Base-by-base conservation (phyloP, 53 echinoderm and acorn worm species). In the Glandiceps talaboti region DNA sequence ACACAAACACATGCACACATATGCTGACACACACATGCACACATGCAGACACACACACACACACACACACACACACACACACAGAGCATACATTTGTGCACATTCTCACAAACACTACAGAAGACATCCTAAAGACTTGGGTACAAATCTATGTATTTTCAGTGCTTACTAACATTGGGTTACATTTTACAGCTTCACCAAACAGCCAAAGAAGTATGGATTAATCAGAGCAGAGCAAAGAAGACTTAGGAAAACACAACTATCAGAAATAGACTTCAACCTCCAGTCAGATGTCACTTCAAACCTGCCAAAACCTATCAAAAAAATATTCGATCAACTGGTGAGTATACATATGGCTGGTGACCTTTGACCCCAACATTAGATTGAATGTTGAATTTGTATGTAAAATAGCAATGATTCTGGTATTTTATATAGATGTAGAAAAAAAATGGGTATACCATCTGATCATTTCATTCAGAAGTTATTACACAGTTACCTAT, bases 161-260 rank as follows among this genome's bases (percentile, higher is more conserved):
- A 6, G 29, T 83, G 75, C 29, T 28, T 76, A 30, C 29, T 1
- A 29, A n/a, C n/a, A n/a, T n/a, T n/a, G n/a, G n/a, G n/a, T 83
- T 29, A 20, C 75, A 14, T 28, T 33, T 73, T 74, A 25, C 78
- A 96, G 97, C 32, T 96, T 96, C 79, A 76, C 85, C 26, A 90
- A 82, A 33, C 74, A 82, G 31, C 85, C 83, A 29, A 87, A 85
- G 80, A 96, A 96, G 80, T 91, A 93, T 81, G 85, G 87, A 30
- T 33, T 96, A 74, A 85, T 91, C 1, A 75, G 74, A 64, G 80
- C 76, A 33, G 73, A 87, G 74, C 77, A 87, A 74, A 32, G 87
- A 32, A 87, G 79, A 78, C 86, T 83, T 30, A 79, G 80, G 33
- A 80, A 87, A 73, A 85, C 86, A 73, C 84, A 87, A 33, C 84